Base-by-base conservation (phyloP, 2,113 vertebrate genomes). In the Vicugna pacos region DNA sequence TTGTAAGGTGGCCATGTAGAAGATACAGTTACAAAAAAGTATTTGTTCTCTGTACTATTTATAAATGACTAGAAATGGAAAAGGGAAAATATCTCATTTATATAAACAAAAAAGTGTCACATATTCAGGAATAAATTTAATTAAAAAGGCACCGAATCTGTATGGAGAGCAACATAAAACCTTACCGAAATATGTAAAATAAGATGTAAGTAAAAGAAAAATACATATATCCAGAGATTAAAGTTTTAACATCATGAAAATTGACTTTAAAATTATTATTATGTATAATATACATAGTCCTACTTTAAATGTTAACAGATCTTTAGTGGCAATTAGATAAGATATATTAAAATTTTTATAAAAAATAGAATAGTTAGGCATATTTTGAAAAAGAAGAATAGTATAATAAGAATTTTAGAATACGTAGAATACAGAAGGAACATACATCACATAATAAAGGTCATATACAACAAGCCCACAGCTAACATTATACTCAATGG, bases 241-340 rank as follows among this genome's bases (percentile, higher is more conserved):
- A 84, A 73, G 46, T 30, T 56, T 75, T 48, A 62, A 89, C 26
- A 54, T 64, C 65, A 70, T 32, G 73, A 73, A 89, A 62, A 35
- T 1, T 62, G 50, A 92, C 5, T 38, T 92, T 35, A 64, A 75
- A 62, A 92, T 42, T 42, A 70, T 58, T 30, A 91, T n/a, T 91
- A 9, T 35, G 30, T 52, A 77, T 93, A 76, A 54, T 56, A 15
- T 72, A 72, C 72, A 54, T 38, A 62, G 62, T 92, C 62, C 22
- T 42, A 70, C 20, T 62, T 82, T 70, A 52, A 82, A 50, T 60
- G 28, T 60, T 42, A 72, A 50, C 24, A 91, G 50, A 6, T 24
- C 72, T 70, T 81, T 91, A 24, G 62, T n/a, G 89, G 54, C 80
- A 58, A 91, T 69, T 70, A 60, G 38, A 91, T 72, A 60, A 81